These are phyloP conservation scores for Sebastes kiyomatsui DNA, from an alignment of 2,797 vertebrate species.

Conservation along the genomic window DNA sequence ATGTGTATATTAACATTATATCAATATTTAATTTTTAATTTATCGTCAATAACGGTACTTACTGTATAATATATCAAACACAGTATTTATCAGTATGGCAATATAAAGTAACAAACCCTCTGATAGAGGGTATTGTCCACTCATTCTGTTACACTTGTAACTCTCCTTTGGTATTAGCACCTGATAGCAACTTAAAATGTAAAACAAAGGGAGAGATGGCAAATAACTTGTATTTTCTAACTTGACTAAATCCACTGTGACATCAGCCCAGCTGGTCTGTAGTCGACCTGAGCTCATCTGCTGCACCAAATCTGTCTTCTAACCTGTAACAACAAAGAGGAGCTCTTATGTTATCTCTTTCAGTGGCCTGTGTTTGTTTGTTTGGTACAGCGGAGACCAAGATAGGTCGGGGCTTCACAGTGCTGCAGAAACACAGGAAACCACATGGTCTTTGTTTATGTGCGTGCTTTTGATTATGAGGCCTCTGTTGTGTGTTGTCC, in stretches of 20 bases:
- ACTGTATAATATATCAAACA: not conserved
- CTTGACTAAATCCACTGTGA: not conserved
- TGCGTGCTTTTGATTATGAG: conserved; percentile 18
- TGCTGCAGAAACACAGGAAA: conserved; percentile 69
- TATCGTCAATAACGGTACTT: too few species aligned
- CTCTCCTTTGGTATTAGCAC: not conserved
- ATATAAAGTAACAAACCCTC: not conserved
- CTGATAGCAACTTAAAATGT: not conserved
- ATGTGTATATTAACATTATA: too few species aligned
- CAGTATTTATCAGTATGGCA: not conserved
- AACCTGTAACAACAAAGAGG: conserved; percentile 1
- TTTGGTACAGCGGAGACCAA: conserved; percentile 14
- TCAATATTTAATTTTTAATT: too few species aligned
- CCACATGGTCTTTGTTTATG: conserved; percentile 59
- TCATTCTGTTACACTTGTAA: not conserved
- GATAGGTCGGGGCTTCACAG: conserved; percentile 6
- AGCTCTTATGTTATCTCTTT: not conserved
- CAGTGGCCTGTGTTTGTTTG: conserved; percentile 24
- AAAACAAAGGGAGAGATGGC: not conserved
- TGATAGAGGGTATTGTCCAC: not conserved
- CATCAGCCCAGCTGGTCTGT: not conserved
- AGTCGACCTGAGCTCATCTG: not conserved
- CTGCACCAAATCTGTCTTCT: not conserved
- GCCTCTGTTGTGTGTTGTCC: conserved; percentile 46
- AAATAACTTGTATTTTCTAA: not conserved